Percentiles rank a stretch among this genome's conserved stretches.
These are phyloP conservation scores for Halesus radiatus DNA, from an alignment of 1,140 invertebrate genomes.

Conservation along the genomic window DNA sequence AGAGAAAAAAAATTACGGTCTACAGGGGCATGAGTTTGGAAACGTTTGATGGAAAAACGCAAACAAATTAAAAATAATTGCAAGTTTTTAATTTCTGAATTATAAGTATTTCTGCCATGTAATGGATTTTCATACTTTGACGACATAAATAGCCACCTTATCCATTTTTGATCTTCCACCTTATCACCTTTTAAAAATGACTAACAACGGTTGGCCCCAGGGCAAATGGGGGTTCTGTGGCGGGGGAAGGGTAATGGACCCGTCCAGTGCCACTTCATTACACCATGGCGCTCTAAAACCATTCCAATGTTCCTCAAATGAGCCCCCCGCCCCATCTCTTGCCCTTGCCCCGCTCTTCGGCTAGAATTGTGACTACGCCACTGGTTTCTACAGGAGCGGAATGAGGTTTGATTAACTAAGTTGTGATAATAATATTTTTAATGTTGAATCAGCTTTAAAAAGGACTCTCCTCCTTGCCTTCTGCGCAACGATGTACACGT, in stretches of 20 bases:
- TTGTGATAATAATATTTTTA: no score
- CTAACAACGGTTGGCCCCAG: background rate
- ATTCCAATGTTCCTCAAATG: slow-evolving; percentile 57
- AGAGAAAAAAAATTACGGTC: no score
- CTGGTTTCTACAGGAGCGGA: slow-evolving; percentile 16
- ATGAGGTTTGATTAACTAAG: background rate
- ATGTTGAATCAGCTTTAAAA: no score
- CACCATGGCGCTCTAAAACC: slow-evolving; percentile 53
- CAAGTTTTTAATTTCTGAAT: no score
- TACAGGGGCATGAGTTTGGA: no score
- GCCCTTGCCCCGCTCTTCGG: slow-evolving; percentile 3
- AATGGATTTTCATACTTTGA: background rate
- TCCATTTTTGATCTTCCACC: background rate
- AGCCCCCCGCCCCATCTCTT: slow-evolving; percentile 23
- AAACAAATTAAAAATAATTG: no score
- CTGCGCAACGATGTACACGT: no score
- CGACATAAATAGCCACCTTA: no score
- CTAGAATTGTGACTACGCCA: slow-evolving; percentile 1
- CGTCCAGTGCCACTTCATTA: slow-evolving; percentile 57
- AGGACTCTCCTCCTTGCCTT: no score
- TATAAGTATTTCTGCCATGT: background rate
- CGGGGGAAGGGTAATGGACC: slow-evolving; percentile 51
- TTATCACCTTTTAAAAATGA: slow-evolving; percentile 18
- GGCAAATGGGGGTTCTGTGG: background rate
- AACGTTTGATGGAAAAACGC: no score